These are phyloP conservation scores for Gymnodraco acuticeps DNA, from an alignment of 2,797 vertebrate genomes.

Conservation along the genomic window DNA sequence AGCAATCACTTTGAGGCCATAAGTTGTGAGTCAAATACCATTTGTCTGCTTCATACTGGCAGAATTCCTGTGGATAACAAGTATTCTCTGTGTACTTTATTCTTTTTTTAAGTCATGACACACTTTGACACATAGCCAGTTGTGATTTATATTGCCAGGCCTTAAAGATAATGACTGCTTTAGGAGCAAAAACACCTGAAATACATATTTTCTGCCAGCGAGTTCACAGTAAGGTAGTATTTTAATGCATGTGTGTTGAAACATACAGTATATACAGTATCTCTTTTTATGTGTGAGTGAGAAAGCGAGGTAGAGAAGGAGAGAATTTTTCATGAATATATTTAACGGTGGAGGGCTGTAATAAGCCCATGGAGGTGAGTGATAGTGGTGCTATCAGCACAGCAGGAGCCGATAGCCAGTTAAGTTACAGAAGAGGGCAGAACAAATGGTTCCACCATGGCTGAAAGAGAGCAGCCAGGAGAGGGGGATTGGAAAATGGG, in stretches of 20 bases:
- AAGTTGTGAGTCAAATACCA: background rate
- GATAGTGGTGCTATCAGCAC: conserved; percentile 76
- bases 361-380: conserved; percentile 79
- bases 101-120: conserved; percentile 27
- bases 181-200: conserved; percentile 52
- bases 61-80: conserved; percentile 12
- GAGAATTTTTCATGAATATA: conserved; percentile 82
- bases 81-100: conserved; percentile 2
- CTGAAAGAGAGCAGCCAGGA: conserved; percentile 55
- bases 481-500: conserved; percentile 51
- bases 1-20: background rate
- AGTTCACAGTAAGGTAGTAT: conserved; percentile 48
- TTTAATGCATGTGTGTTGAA: conserved; percentile 13
- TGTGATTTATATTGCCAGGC: conserved; percentile 8
- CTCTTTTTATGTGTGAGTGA: conserved; percentile 26
- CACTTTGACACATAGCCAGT: conserved; percentile 27
- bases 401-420: conserved; percentile 73
- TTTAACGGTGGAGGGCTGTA: conserved; percentile 76
- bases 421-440: conserved; percentile 75
- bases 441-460: conserved; percentile 75
- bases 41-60: background rate
- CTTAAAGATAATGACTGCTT: conserved; percentile 45
- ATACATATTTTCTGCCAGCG: conserved; percentile 54
- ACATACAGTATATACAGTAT: conserved; percentile 10
- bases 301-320: conserved; percentile 40